phyloP scores from a whole-genome alignment of 1,140 invertebrate species.

The Saxidomus purpurata region DNA sequence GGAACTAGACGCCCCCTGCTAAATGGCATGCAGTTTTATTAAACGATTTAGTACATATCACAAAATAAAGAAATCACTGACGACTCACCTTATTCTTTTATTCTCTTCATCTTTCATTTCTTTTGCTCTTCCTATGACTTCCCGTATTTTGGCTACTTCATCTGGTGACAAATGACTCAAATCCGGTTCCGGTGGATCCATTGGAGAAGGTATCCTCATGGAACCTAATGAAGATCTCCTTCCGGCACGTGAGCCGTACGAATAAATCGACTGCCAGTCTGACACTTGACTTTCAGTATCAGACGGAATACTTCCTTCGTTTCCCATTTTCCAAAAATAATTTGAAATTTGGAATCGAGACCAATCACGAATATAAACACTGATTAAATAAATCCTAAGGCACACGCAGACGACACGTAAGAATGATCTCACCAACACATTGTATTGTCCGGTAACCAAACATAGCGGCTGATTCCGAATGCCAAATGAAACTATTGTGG shows the following conservation, averaged over 20 bases:
- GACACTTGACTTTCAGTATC: conserved; percentile 75
- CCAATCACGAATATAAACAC: conserved; percentile 18
- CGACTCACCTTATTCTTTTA: conserved; percentile 77
- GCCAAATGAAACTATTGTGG: background rate
- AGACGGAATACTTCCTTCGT: conserved; percentile 77
- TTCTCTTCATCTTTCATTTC: conserved; percentile 86
- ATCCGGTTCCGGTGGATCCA: conserved; percentile 88
- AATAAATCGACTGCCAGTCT: conserved; percentile 75
- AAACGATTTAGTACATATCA: too few species aligned
- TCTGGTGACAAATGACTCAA: conserved; percentile 89
- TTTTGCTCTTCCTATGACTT: conserved; percentile 89
- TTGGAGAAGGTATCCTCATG: conserved; percentile 86
- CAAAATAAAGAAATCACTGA: too few species aligned
- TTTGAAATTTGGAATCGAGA: background rate
- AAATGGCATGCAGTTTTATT: too few species aligned
- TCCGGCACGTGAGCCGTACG: conserved; percentile 72
- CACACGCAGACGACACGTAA: conserved; percentile 8
- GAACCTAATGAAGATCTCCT: conserved; percentile 75
- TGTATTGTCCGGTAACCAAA: background rate
- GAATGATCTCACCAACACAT: background rate
- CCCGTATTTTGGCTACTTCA: conserved; percentile 89
- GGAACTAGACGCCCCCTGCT: too few species aligned
- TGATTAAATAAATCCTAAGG: conserved; percentile 53
- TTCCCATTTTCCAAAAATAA: conserved; percentile 74
- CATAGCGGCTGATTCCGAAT: conserved; percentile 32